Conservation (phyloP, 2,888 invertebrate genomes). For the Cacoxenus indagator region DNA sequence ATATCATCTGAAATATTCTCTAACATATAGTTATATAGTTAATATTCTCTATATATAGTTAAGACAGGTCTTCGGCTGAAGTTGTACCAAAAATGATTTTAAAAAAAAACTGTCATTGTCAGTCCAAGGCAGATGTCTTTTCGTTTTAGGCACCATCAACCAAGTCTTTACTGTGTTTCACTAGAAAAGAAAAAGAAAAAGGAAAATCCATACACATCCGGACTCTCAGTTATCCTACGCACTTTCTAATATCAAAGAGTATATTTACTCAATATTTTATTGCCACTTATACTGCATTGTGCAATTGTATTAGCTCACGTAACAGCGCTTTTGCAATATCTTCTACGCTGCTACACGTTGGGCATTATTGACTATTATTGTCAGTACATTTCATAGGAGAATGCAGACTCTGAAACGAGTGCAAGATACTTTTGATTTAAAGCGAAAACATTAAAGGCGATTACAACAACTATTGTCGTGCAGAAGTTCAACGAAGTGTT, state of each 20-base stretch:
- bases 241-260: neutral
- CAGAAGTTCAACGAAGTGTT: conserved; percentile 12
- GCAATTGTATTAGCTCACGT: neutral
- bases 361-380: neutral
- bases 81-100: too few species aligned
- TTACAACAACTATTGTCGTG: neutral
- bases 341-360: neutral
- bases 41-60: too few species aligned
- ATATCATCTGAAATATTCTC: too few species aligned
- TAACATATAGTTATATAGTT: too few species aligned
- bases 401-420: neutral
- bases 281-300: neutral
- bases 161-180: too few species aligned
- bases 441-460: neutral
- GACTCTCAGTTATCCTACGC: too few species aligned
- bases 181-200: too few species aligned
- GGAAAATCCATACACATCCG: too few species aligned
- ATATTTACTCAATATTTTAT: neutral
- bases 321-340: neutral
- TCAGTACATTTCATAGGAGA: neutral
- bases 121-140: too few species aligned
- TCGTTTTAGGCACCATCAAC: too few species aligned
- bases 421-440: neutral
- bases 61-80: too few species aligned
- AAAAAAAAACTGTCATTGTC: too few species aligned